Evolutionary conservation across 2,797 vertebrate genomes (phyloP), one percentile per base, ranked within the genome.

Genomic region (Xiphorhynchus erythropygius): DNA sequence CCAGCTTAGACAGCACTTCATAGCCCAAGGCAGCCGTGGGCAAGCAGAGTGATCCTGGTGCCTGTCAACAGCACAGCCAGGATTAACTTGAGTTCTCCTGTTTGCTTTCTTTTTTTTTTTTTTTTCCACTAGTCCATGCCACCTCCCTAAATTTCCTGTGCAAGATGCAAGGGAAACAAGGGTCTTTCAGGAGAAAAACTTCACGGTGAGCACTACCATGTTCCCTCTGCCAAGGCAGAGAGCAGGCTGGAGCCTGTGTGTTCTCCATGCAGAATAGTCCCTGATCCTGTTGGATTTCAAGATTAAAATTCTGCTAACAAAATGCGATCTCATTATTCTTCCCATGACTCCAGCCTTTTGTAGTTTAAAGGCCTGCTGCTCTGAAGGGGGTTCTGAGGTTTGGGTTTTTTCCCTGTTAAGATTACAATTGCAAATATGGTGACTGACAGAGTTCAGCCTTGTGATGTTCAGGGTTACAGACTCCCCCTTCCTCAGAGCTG

Each of bases 371-470:
- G 55, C 77, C 50, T 8, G 11, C 75, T 85, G 62, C 71, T 93
- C 90, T 67, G 49, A 92, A 87, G 62, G 49, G 57, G 63, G 62
- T 84, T 95, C 59, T 71, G 90, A 60, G 59, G 59, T 78, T 75
- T 39, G 59, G 53, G 21, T 9, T 49, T 78, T 77, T 53, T 50
- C 12, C 35, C 52, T 84, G 42, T 83, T 77, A 81, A 85, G 78
- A 87, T 47, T 84, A 83, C 69, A 79, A 9, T 93, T 94, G 81
- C 85, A 92, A 91, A 90, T 80, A 17, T 8, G n/a, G 52, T 90
- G 96, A 95, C 82, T 92, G 92, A 94, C 92, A 90, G 84, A 87
- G 93, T 84, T 95, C 91, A 94, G 75, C 65, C 82, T 87, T 94
- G 35, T 95, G 96, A 91, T 92, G 60, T 84, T 55, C 74, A 80